Base-by-base conservation (phyloP, 2,888 invertebrate genomes). In the Tipula unca region DNA sequence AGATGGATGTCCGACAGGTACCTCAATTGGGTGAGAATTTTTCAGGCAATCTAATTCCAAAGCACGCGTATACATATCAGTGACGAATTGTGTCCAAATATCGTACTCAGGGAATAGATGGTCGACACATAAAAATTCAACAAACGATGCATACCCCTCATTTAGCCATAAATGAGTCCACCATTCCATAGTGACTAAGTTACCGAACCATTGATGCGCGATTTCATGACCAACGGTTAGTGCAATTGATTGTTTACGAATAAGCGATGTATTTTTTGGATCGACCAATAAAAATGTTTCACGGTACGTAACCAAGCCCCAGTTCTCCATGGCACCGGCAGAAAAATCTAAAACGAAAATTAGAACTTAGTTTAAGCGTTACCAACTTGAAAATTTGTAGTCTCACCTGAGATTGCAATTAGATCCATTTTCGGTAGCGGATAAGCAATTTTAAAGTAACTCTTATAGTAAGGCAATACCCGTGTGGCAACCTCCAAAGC, bases 131-230 rank as follows among this genome's bases (percentile, higher is more conserved):
- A 98, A 93, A 89, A 96, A 98, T 90, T 99, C 98, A 83, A 98
- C 97, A 92, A 98, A 99, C 0, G 97, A 96, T 0, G 99, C 99
- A 91, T 97, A 98, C 1, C 98, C 98, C 90, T 99, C 98, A 90
- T 99, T 99, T 42, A 99, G 91, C 98, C 98, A 99, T 39, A 97
- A 91, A 91, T 98, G 96, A 1, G 97, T 98, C 98, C 98, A 98
- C 98, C 98, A 98, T 90, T 98, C 97, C 98, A 99, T 98, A 29
- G 99, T 99, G 0, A 98, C 98, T 84, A 99, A 93, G 90, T 99
- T 98, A 6, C 99, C 99, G 91, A 99, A 99, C 99, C 99, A 99
- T 90, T 98, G 98, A 91, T 99, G 99, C 2, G 98, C 98, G 85
- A 99, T 92, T 90, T 99, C 99, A 90, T 99, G 99, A 0, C 95